Base-by-base conservation (phyloP, 1,140 invertebrate species). In the Pseudomyrmex flavicornis region DNA sequence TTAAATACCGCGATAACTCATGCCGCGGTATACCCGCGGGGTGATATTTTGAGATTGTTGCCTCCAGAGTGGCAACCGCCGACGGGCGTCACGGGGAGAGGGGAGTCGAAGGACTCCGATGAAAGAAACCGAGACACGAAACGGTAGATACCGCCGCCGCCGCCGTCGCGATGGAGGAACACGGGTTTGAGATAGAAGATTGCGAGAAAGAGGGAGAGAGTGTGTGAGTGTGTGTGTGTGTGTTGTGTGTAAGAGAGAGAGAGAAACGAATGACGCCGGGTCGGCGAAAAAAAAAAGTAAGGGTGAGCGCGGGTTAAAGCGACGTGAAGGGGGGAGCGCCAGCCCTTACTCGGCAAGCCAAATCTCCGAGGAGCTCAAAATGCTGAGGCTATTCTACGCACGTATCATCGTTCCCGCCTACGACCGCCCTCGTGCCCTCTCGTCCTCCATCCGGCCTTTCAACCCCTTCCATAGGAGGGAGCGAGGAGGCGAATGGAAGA, bases 1-100 rank as follows among this genome's bases (percentile, higher is more conserved):
- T 93, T 92, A 92, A 93, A 93, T 93, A 91, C 88, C 76, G 76
- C 89, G 89, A 91, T 92, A 93, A 93, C 88, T 92, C 90, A 91
- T 83, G 85, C 82, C 84, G 79, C 26, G 59, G 59, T 44, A 13
- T 79, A 86, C 69, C 83, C 84, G 85, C 74, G 85, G 80, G 90
- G 89, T 91, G 90, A 92, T 92, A 92, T 92, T 91, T 92, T 91
- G 91, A 92, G 90, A 92, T 90, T 89, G 87, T 89, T 90, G 86
- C 88, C 74, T 75, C 76, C 76, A 84, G 35, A 35, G 58, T 26
- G 44, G 72, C 83, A 59, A 75, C 44, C 12, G 13, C 58, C 44
- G 35, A 35, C 10, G 59, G 44, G 26, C 26, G n/a, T n/a, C 58
- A n/a, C 54, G 58, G 44, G 46, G 73, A 54, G 48, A 48, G 50